Evolutionary conservation across 2,888 invertebrate genomes (phyloP).

Genomic region (Mycalesis mineus): DNA sequence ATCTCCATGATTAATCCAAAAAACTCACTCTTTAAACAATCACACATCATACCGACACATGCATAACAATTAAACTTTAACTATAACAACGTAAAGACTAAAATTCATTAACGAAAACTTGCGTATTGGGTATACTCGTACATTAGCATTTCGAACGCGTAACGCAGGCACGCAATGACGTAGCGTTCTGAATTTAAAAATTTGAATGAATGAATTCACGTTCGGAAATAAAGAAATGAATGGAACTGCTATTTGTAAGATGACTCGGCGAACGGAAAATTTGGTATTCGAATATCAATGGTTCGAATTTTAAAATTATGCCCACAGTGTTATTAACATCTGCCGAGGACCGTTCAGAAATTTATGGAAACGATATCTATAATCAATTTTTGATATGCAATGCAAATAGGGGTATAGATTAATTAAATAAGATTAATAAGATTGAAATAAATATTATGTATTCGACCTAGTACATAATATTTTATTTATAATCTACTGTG

Average conservation of each 20-base stretch:
- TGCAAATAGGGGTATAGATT: slow-evolving; percentile 24
- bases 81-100: slow-evolving; percentile 4
- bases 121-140: not conserved
- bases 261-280: slow-evolving; percentile 44
- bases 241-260: slow-evolving; percentile 41
- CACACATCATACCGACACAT: slow-evolving; percentile 15
- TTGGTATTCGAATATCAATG: slow-evolving; percentile 10
- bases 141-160: slow-evolving; percentile 36
- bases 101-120: slow-evolving; percentile 17
- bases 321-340: slow-evolving; percentile 13
- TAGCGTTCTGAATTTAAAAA: slow-evolving; percentile 56
- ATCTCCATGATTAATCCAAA: not conserved
- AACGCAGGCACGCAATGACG: slow-evolving; percentile 52
- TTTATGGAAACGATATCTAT: slow-evolving; percentile 17
- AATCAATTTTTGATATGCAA: slow-evolving; percentile 20
- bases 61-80: slow-evolving; percentile 17
- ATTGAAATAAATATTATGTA: slow-evolving; percentile 10
- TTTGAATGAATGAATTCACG: slow-evolving; percentile 56
- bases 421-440: slow-evolving; percentile 21
- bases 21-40: slow-evolving; percentile 6
- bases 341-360: slow-evolving; percentile 10
- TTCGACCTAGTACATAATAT: slow-evolving; percentile 5
- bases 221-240: slow-evolving; percentile 43
- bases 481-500: not conserved
- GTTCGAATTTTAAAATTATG: slow-evolving; percentile 17